Percentiles rank a stretch among this genome's conserved stretches.
phyloP scores from a whole-genome alignment of 2,888 invertebrate genomes.

The Congeria kusceri region DNA sequence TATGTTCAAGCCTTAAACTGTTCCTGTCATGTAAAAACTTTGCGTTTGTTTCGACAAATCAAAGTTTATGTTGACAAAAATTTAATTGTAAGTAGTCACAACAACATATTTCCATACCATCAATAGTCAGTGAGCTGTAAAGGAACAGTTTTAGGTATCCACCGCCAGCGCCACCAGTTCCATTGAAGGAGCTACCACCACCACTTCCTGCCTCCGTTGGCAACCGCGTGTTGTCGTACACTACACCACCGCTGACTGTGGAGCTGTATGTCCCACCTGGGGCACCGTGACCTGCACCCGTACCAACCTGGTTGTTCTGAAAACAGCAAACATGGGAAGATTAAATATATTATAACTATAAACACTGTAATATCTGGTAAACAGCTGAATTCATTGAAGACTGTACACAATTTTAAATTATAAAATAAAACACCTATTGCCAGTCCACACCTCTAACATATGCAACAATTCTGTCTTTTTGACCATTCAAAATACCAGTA shows the following conservation, averaged over 20 bases:
- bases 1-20: too few species aligned
- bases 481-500: too few species aligned
- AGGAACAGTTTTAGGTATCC: conserved; percentile 72
- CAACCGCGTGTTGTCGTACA: conserved; percentile 65
- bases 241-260: conserved; percentile 61
- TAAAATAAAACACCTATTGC: too few species aligned
- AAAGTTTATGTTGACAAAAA: background rate
- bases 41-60: too few species aligned
- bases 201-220: conserved; percentile 73
- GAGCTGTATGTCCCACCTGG: conserved; percentile 66
- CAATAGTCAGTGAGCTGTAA: conserved; percentile 56
- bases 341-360: background rate
- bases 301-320: conserved; percentile 51
- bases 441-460: too few species aligned
- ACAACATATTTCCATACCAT: conserved; percentile 57
- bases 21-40: too few species aligned
- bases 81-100: background rate
- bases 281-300: conserved; percentile 75
- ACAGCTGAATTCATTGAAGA: too few species aligned
- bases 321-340: background rate
- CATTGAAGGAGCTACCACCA: conserved; percentile 66
- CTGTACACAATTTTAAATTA: too few species aligned
- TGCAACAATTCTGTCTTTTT: too few species aligned
- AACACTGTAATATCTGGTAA: too few species aligned
- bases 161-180: conserved; percentile 72